Evolutionary conservation across 2,113 vertebrate species (phyloP).

Genomic region (Silurus meridionalis): DNA sequence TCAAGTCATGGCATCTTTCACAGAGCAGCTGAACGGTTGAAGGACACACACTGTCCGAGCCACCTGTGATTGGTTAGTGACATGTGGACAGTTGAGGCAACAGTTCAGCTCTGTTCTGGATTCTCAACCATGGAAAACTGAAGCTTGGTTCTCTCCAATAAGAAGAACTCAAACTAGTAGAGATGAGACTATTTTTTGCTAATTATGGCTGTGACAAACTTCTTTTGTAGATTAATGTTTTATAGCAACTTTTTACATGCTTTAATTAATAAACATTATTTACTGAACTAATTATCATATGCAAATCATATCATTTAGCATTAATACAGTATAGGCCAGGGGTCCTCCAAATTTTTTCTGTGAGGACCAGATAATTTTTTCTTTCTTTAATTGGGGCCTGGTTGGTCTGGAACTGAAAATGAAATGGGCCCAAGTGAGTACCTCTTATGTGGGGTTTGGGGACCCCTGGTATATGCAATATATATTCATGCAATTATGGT

Average conservation of each 20-base stretch:
- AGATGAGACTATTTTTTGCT: background rate
- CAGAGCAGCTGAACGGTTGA: background rate
- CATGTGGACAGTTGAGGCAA: background rate
- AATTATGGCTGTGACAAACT: background rate
- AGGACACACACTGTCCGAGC: background rate
- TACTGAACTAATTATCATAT: background rate
- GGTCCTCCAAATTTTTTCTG: too few species aligned
- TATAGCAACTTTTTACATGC: background rate
- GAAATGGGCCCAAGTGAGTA: too few species aligned
- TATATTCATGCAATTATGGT: too few species aligned
- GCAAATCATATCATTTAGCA: background rate
- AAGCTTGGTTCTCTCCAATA: background rate
- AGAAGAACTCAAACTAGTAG: background rate
- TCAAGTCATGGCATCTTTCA: background rate
- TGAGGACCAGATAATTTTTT: too few species aligned
- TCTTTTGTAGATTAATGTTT: background rate
- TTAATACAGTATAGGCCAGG: background rate
- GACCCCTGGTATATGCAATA: too few species aligned
- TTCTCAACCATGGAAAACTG: background rate
- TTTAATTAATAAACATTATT: background rate
- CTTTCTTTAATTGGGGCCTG: too few species aligned
- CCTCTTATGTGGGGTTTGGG: too few species aligned
- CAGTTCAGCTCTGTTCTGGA: background rate
- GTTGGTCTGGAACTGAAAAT: too few species aligned
- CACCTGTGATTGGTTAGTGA: background rate